Base-by-base conservation (phyloP, 1,140 invertebrate species). In the Meloidogyne chitwoodi region DNA sequence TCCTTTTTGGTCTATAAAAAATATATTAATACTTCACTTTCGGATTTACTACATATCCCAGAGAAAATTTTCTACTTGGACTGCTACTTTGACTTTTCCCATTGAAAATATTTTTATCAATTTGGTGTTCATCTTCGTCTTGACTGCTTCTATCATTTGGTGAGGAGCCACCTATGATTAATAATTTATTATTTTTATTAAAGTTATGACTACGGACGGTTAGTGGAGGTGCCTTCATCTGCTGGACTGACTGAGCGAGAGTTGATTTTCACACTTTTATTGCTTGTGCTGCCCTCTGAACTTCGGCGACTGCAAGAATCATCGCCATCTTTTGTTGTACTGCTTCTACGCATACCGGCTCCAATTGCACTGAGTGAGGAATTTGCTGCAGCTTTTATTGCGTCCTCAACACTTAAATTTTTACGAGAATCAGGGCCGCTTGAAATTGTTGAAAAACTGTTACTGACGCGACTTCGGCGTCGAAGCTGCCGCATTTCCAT, bases 401-500 rank as follows among this genome's bases (percentile, higher is more conserved):
- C 64, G 26, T 73, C 71, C 19, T 73, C 71, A 27, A 73, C 71
- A 2, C 56, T 63, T 61, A 73, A 63, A 34, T 73, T 73, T 48
- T 75, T 74, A 38, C 19, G n/a, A 31, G 65, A 14, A 65, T 14
- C 68, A 16, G 79, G 27, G 1, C 26, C 67, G 56, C 80, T 80
- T 14, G 82, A 75, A 8, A 78, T 77, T 19, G 79, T 84, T 44
- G 84, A 86, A 74, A 87, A 87, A 38, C 76, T 77, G 48, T 84
- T 80, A 27, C 77, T 81, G 22, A 83, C 64, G 19, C 48, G 48
- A 6, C 34, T 38, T 38, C 34, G 34, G 8, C 83, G 68, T 65
- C 83, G 75, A 22, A 81, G 62, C 44, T 82, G 56, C 64, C 79
- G 71, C 81, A 85, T 86, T 68, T 87, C 85, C 29, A 64, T 80